These are phyloP conservation scores for Syritta pipiens DNA, from an alignment of 2,888 invertebrate species.

Conservation along the genomic window DNA sequence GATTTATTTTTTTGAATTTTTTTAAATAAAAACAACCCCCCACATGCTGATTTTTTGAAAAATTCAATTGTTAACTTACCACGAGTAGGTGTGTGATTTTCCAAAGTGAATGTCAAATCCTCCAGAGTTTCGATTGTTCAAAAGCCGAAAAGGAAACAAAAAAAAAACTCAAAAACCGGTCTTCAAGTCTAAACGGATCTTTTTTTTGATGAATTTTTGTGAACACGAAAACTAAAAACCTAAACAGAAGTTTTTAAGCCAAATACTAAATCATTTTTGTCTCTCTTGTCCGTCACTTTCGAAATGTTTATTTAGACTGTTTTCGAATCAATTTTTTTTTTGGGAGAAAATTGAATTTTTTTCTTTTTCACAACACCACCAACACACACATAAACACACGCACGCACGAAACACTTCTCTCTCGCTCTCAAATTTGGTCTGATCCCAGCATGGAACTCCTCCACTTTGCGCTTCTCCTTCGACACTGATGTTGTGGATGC, in stretches of 20 bases:
- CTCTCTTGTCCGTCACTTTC: constrained; percentile 53
- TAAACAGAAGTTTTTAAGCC: constrained; percentile 31
- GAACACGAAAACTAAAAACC: constrained; percentile 27
- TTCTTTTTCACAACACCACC: constrained; percentile 9
- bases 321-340: constrained; percentile 35
- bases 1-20: too few relatives aligned
- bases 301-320: constrained; percentile 53
- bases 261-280: constrained; percentile 49
- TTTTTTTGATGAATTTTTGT: constrained; percentile 4
- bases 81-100: too few relatives aligned
- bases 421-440: not conserved
- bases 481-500: constrained; percentile 10
- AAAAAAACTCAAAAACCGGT: too few relatives aligned
- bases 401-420: constrained; percentile 20
- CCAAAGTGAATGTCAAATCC: too few relatives aligned
- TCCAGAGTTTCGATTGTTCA: too few relatives aligned
- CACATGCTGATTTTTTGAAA: too few relatives aligned
- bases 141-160: too few relatives aligned
- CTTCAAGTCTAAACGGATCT: constrained; percentile 10
- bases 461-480: constrained; percentile 53
- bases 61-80: too few relatives aligned
- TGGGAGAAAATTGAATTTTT: too few relatives aligned
- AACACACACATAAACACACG: constrained; percentile 24
- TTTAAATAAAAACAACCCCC: too few relatives aligned
- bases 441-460: constrained; percentile 29